These are phyloP conservation scores for Cebus imitator DNA, from an alignment of 2,113 vertebrate species.

Conservation along the genomic window DNA sequence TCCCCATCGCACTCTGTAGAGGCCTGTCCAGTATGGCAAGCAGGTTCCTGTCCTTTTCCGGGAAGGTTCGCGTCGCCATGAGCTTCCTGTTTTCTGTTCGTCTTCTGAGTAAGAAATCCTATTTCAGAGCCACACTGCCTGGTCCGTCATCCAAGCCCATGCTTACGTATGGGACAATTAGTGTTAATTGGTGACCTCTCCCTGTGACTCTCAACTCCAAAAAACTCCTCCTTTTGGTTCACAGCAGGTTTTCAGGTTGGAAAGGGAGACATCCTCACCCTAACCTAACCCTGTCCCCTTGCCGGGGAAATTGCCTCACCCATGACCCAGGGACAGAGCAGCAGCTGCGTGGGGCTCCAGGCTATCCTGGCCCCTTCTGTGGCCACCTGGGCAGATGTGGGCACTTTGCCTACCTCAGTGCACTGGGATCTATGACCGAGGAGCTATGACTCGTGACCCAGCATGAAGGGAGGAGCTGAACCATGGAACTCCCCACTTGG, in stretches of 20 bases:
- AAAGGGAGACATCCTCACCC: rapidly evolving
- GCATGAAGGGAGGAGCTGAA: not conserved
- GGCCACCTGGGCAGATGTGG: not conserved
- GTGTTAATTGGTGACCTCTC: not conserved
- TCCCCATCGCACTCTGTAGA: too few species aligned
- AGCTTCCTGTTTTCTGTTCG: not conserved
- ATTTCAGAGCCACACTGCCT: not conserved
- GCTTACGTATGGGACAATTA: rapidly evolving
- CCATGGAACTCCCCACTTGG: rapidly evolving
- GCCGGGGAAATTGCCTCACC: not conserved
- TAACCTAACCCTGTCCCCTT: rapidly evolving
- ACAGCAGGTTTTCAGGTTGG: not conserved
- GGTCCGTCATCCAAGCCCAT: not conserved
- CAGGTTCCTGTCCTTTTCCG: rapidly evolving
- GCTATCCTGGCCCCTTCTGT: not conserved
- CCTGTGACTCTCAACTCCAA: not conserved
- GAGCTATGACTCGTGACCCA: not conserved
- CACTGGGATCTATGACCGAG: rapidly evolving
- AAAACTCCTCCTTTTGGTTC: not conserved
- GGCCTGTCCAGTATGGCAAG: rapidly evolving
- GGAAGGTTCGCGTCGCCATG: rapidly evolving
- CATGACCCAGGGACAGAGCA: rapidly evolving
- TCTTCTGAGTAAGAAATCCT: not conserved
- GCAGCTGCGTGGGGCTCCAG: rapidly evolving
- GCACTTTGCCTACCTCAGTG: not conserved